Base-by-base conservation (phyloP, 2,797 vertebrate species). In the Lithobates pipiens region DNA sequence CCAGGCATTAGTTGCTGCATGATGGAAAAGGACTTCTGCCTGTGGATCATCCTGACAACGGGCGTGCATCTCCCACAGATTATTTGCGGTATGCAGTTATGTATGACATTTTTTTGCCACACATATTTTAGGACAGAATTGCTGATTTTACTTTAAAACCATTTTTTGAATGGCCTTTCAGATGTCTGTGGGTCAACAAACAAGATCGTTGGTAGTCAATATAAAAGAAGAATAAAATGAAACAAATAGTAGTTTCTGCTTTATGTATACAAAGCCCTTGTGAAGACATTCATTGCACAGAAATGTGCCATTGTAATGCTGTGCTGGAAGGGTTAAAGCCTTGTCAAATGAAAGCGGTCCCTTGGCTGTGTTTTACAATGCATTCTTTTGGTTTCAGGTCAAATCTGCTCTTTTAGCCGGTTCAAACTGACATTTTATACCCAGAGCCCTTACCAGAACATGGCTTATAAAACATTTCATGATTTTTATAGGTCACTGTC, bases 401-500 rank as follows among this genome's bases (percentile, higher is more conserved):
- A 82, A 77, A 82, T 82, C 63, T 50, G 68, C 74, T 70, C 79
- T 86, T 73, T 81, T 76, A 77, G 79, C 50, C 32, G 75, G 79
- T 82, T 82, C 85, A 86, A 44, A 82, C 79, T 86, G 85, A 82
- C 85, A 86, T 82, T 86, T 86, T 77, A 77, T 86, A 82, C 74
- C 80, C 74, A 69, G 61, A 80, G 84, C 73, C 84, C 77, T 80
- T 67, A 85, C 44, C 44, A 81, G 84, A 85, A 76, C 77, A 73
- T 73, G 34, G 54, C 79, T 77, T 82, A 82, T 65, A 86, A 86
- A 86, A 82, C 78, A 72, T 82, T 82, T 77, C 84, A 82, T 82
- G 80, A 44, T 77, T 86, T 86, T 86, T 86, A 86, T 86, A 86
- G 85, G 85, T 86, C 85, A 86, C 80, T 86, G 85, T 86, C 85